These are phyloP conservation scores for Paramacrobiotus metropolitanus DNA, from an alignment of 1,140 invertebrate genomes.

Conservation along the genomic window DNA sequence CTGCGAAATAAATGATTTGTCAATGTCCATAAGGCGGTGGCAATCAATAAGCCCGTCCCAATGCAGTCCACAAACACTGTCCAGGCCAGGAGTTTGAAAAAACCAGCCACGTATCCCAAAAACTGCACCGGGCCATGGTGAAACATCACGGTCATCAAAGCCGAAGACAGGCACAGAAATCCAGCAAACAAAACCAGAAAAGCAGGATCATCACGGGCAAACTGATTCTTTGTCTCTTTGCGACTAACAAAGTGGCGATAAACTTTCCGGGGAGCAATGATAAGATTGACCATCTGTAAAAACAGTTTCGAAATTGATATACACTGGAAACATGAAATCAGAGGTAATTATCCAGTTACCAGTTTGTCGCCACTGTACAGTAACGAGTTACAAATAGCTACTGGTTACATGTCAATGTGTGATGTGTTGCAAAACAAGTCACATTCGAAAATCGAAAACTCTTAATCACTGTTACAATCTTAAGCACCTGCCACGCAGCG, in stretches of 20 bases:
- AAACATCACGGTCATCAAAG: constrained; percentile 51
- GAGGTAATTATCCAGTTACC: no score
- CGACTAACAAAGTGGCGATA: constrained; percentile 23
- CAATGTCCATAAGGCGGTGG: constrained; percentile 54
- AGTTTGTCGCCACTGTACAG: no score
- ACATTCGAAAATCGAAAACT: no score
- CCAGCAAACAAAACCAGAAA: constrained; percentile 74
- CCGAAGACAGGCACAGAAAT: constrained; percentile 53
- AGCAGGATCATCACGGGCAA: constrained; percentile 94
- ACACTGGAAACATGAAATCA: no score
- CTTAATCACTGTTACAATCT: no score
- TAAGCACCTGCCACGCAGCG: constrained; percentile 68
- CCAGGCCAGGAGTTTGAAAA: constrained; percentile 67
- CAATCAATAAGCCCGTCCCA: constrained; percentile 55
- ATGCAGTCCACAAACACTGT: constrained; percentile 86
- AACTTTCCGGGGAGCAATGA: constrained; percentile 84
- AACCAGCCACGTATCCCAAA: no score
- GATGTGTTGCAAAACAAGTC: no score
- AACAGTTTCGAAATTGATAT: background rate
- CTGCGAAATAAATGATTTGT: constrained; percentile 19
- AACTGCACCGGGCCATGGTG: constrained; percentile 40
- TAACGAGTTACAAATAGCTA: no score
- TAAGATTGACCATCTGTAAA: constrained; percentile 75
- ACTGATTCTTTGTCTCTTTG: constrained; percentile 59
- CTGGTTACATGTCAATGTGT: no score